Base-by-base conservation (phyloP, 2,888 invertebrate genomes). In the Phyto melanocephala region DNA sequence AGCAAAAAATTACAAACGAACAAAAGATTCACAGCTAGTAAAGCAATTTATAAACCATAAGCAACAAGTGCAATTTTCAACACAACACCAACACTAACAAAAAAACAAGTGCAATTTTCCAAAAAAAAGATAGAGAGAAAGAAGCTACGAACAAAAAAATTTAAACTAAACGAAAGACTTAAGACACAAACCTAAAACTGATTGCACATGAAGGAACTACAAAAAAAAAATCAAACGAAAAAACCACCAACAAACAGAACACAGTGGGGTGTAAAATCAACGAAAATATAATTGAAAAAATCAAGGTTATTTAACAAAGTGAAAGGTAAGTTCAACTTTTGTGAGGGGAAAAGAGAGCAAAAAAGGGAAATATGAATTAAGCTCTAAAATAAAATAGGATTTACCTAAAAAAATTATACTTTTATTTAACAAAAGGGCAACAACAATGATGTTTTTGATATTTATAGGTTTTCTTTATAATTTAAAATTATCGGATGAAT, bases 21-120 rank as follows among this genome's bases (percentile, higher is more conserved):
- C 35, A 58, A 80, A 80, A 70, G 62, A 63, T 62, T 70, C 70
- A 75, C 65, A 76, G 58, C 63, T 67, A 50, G 78, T 63, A 40
- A 65, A 63, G 56, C 47, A 63, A 75, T 63, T 65, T 40, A 42
- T 37, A 54, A 50, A 63, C 52, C 24, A 67, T 72, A 80, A 65
- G 33, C 42, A 80, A 76, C 70, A 80, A 80, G 80, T 76, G 80
- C 83, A 79, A 67, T 52, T 47, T 63, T 54, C 35, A 60, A 33
- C 62, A 68, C 63, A 79, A 70, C 42, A 22, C 8, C 62, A 60
- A 54, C 45, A 63, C 70, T 40, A 47, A 13, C 24, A 72, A 35
- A 68, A 33, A 72, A 72, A 67, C 72, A 72, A 79, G 72, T 72
- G 72, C 60, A 79, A 45, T 67, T 65, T 71, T 45, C 13, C 13